These are phyloP conservation scores for Darwinula stevensoni DNA, from an alignment of 2,888 invertebrate species.

Conservation along the genomic window DNA sequence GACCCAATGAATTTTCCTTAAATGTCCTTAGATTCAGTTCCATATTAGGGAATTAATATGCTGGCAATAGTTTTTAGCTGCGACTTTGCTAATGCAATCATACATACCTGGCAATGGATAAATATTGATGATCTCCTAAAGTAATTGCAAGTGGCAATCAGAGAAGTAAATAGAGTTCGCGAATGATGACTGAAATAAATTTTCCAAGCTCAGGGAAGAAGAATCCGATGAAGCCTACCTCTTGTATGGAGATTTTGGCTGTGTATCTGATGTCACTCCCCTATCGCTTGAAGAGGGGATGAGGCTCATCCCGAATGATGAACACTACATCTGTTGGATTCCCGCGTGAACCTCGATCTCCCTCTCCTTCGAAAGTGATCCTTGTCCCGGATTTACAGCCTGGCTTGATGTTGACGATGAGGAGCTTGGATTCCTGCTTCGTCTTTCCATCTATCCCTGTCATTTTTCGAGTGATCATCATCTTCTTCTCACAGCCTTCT, in stretches of 20 bases:
- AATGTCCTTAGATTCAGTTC: no score
- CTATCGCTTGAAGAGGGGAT: conserved; percentile 65
- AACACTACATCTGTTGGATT: conserved; percentile 90
- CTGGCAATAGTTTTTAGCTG: no score
- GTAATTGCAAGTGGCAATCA: no score
- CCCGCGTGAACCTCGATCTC: conserved; percentile 72
- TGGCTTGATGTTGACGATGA: conserved; percentile 79
- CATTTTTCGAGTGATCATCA: conserved; percentile 78
- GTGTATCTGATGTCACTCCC: conserved; percentile 72
- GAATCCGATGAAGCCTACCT: no score
- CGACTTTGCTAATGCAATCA: no score
- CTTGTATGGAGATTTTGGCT: conserved; percentile 54
- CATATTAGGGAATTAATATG: no score
- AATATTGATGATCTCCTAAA: no score
- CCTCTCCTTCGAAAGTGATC: conserved; percentile 88
- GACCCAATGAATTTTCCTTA: no score
- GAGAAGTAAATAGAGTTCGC: no score
- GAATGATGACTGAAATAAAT: no score
- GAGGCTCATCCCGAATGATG: conserved; percentile 79
- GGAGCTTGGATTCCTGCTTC: conserved; percentile 71
- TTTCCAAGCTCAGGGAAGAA: no score
- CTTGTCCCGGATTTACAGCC: conserved; percentile 97
- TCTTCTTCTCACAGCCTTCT: conserved; percentile 81
- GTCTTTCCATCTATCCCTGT: conserved; percentile 51
- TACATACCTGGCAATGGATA: no score